Percentiles rank a stretch among this genome's conserved stretches.
These are phyloP conservation scores for Callospermophilus lateralis DNA, from an alignment of 2,113 vertebrate genomes.

Conservation along the genomic window DNA sequence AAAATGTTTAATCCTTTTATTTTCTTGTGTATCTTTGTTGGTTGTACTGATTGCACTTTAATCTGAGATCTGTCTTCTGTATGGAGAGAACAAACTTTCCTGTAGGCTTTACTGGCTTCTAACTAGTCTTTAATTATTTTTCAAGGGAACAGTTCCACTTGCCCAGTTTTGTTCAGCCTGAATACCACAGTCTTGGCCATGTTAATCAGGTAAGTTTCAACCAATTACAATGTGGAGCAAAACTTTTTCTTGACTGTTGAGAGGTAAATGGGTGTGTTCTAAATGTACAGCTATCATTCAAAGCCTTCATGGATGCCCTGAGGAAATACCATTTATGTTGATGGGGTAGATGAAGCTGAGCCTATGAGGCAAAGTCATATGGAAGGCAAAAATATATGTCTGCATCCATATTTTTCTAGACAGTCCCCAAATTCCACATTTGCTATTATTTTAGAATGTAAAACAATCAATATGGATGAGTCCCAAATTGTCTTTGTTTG, in stretches of 20 bases:
- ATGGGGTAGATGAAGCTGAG: neutral
- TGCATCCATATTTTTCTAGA: neutral
- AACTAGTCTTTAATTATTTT: neutral
- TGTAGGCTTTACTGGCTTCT: neutral
- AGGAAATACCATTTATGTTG: neutral
- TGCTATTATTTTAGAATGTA: slow-evolving; percentile 2
- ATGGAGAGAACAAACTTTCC: neutral
- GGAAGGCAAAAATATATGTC: neutral
- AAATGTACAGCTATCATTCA: neutral
- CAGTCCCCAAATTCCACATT: neutral
- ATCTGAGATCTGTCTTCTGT: neutral
- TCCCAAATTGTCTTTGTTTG: neutral
- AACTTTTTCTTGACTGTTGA: neutral
- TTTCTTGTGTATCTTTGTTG: neutral
- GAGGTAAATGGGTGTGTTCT: neutral
- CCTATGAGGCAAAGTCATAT: neutral
- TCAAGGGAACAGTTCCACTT: neutral
- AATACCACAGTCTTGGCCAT: neutral
- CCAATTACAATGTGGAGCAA: neutral
- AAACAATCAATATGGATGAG: neutral
- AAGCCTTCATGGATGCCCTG: neutral
- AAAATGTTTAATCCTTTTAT: neutral
- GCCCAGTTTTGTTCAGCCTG: neutral
- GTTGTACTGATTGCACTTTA: too few relatives aligned
- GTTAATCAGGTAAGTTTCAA: neutral